These are phyloP conservation scores for Harpagus bidentatus DNA, from an alignment of 2,113 vertebrate species.

Conservation along the genomic window DNA sequence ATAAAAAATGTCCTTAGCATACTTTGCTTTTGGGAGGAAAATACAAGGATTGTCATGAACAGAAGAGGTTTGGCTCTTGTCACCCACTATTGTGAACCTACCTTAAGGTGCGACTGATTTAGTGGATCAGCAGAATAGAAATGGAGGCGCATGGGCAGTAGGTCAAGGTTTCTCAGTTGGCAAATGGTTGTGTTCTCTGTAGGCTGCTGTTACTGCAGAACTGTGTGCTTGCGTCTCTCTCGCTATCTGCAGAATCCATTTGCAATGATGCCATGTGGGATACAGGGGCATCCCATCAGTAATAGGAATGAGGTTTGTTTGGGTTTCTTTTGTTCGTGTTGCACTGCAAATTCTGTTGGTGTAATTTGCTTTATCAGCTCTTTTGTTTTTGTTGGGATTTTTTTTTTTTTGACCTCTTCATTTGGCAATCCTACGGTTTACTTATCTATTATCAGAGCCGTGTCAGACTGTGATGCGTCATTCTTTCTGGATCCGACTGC, in stretches of 20 bases:
- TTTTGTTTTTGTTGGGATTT: not conserved
- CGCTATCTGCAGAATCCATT: not conserved
- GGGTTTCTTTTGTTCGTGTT: conserved; percentile 33
- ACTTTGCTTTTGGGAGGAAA: not conserved
- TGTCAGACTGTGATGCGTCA: conserved; percentile 38
- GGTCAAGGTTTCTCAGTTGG: not conserved
- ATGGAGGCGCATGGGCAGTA: not conserved
- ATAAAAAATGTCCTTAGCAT: not conserved
- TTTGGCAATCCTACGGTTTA: conserved; percentile 42
- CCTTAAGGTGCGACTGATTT: not conserved
- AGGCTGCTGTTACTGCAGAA: not conserved
- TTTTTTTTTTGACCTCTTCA: conserved; percentile 28
- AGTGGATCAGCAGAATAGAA: not conserved
- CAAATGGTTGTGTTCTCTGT: not conserved
- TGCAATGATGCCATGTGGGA: not conserved
- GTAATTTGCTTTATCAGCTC: conserved; percentile 44
- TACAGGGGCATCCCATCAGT: not conserved
- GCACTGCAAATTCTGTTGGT: conserved; percentile 8
- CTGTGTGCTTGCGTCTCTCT: not conserved
- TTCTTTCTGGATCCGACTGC: conserved; percentile 43
- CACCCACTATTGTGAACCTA: not conserved
- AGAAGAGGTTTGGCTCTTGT: not conserved
- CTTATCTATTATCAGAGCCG: conserved; percentile 51
- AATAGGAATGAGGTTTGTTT: conserved; percentile 25
- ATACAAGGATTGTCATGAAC: not conserved